Evolutionary conservation across 92 coral and sea anemone species (phyloP).

Genomic region (Phenganax marumi): DNA sequence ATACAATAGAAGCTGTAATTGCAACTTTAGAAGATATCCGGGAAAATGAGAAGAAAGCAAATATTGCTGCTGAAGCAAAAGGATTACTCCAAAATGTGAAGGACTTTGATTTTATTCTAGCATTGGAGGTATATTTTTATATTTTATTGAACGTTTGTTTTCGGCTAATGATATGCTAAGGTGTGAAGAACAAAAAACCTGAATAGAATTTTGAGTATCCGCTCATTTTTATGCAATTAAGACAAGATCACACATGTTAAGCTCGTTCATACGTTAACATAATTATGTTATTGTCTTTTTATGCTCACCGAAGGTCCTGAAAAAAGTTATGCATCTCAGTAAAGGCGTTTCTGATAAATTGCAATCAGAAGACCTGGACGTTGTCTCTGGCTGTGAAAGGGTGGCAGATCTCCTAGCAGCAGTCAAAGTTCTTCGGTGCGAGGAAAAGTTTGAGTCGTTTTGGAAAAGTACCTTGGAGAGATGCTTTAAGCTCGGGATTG

Average conservation of each 20-base stretch:
- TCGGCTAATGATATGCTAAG: neutral
- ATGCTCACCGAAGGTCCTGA: slow-evolving; percentile 20
- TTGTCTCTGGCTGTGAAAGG: slow-evolving; percentile 37
- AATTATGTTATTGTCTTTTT: slow-evolving; percentile 9
- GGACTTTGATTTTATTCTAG: slow-evolving; percentile 23
- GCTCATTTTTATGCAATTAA: neutral
- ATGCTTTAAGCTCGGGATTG: slow-evolving; percentile 12
- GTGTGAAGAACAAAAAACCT: neutral
- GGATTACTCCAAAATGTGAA: slow-evolving; percentile 31
- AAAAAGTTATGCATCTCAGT: slow-evolving; percentile 30
- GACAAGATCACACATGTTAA: neutral
- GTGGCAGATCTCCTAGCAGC: slow-evolving; percentile 37
- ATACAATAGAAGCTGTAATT: slow-evolving; percentile 22
- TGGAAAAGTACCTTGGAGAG: slow-evolving; percentile 20
- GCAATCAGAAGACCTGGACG: slow-evolving; percentile 32
- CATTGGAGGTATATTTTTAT: slow-evolving; percentile 16
- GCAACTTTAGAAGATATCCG: slow-evolving; percentile 10
- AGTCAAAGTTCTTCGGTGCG: slow-evolving; percentile 31
- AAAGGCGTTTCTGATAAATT: slow-evolving; percentile 27
- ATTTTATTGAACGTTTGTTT: neutral
- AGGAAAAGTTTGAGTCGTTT: slow-evolving; percentile 22
- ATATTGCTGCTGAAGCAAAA: slow-evolving; percentile 35
- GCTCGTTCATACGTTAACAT: neutral
- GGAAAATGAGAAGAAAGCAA: slow-evolving; percentile 25
- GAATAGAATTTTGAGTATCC: neutral